Percentiles rank a stretch among this genome's conserved stretches.
Conservation (phyloP, 2,888 invertebrate genomes). For the Crossocerus cetratus region DNA sequence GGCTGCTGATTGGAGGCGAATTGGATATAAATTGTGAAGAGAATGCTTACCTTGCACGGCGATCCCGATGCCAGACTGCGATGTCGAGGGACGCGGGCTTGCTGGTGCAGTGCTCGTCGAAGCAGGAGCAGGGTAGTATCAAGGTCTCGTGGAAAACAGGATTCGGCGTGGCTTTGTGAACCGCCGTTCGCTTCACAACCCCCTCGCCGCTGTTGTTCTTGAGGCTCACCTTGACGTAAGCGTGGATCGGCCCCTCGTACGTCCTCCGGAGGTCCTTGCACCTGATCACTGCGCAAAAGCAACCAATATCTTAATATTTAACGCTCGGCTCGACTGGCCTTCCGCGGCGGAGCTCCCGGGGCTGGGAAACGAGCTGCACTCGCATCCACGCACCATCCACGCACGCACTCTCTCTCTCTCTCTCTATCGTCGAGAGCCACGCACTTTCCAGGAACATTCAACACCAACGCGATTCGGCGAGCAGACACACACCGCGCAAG, state of each 20-base stretch:
- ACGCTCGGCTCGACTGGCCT: too few relatives aligned
- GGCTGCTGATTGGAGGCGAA: too few relatives aligned
- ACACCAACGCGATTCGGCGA: too few relatives aligned
- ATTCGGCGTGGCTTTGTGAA: constrained; percentile 86
- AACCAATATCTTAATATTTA: constrained; percentile 9
- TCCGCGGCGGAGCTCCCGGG: too few relatives aligned
- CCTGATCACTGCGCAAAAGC: constrained; percentile 82
- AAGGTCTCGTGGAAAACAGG: constrained; percentile 90
- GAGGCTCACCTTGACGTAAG: constrained; percentile 86
- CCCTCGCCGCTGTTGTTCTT: constrained; percentile 77
- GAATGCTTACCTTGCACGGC: constrained; percentile 89
- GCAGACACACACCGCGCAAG: too few relatives aligned
- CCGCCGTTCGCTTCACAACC: constrained; percentile 87
- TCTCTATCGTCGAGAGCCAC: too few relatives aligned
- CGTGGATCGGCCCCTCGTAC: constrained; percentile 85
- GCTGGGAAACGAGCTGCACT: too few relatives aligned
- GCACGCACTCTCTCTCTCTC: too few relatives aligned
- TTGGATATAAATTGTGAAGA: too few relatives aligned
- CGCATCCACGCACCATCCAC: too few relatives aligned
- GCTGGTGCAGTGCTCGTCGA: constrained; percentile 66
- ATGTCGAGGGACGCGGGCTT: constrained; percentile 83
- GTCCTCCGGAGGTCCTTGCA: constrained; percentile 86
- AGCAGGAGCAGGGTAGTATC: constrained; percentile 81
- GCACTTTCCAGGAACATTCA: too few relatives aligned
- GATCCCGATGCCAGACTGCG: constrained; percentile 92